Base-by-base conservation (phyloP, 2,888 invertebrate genomes). In the Acleris holmiana region DNA sequence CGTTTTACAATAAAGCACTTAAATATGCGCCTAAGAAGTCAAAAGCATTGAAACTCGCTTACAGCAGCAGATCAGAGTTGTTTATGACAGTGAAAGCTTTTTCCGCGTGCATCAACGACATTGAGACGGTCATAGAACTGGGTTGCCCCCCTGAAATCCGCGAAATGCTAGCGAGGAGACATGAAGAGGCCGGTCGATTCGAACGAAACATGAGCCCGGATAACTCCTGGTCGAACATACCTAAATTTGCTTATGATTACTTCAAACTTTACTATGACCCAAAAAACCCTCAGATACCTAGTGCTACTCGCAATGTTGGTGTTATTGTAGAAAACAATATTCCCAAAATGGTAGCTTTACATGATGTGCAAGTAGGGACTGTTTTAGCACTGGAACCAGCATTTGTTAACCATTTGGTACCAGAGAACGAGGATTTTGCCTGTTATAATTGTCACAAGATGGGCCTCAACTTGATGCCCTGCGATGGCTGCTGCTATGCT, bases 21-120 rank as follows among this genome's bases (percentile, higher is more conserved):
- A 44, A 71, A 29, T 70, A 41, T 55, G 80, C 81, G 5, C 79
- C 80, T 3, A 68, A 68, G 4, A 49, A 71, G 47, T 76, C 79
- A 0, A 61, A 41, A 19, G 68, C 69, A 8, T 65, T 79, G 68
- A 68, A 67, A 60, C 54, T 76, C 7, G 80, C 75, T 1, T 75
- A 73, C 48, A 73, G 75, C 56, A 76, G 77, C 46, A 72, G 79
- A 70, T 80, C 81, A 35, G 75, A 71, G 0, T 40, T 78, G 15
- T 64, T 78, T 2, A 61, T 56, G 2, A 69, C 67, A 19, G 15
- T 68, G 3, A 48, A 69, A 13, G 63, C 59, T 7, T 74, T 62
- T 29, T 25, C 21, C 17, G 76, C 71, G 4, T 73, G 76, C 57
- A 13, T 73, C 13, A 57, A 61, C 8, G 81, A 81, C 46, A 75